These are phyloP conservation scores for Mallateleia sp. DNA, from an alignment of 2,888 invertebrate species.

Conservation along the genomic window DNA sequence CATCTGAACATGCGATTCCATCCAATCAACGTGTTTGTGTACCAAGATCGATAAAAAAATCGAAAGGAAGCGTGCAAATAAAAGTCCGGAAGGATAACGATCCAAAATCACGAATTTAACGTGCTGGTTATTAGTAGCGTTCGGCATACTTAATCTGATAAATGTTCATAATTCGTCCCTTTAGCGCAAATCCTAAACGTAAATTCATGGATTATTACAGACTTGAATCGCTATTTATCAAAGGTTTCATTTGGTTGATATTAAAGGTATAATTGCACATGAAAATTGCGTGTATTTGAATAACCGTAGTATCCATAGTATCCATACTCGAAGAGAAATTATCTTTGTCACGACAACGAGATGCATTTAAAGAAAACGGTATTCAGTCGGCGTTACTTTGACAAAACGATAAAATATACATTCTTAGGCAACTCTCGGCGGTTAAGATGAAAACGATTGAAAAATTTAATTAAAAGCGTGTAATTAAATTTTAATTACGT, in stretches of 20 bases:
- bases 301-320: neutral
- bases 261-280: conserved; percentile 8
- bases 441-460: too few species aligned
- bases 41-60: conserved; percentile 7
- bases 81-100: neutral
- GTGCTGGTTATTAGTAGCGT: neutral
- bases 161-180: neutral
- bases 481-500: too few species aligned
- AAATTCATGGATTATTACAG: conserved; percentile 6
- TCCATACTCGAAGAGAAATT: neutral
- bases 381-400: neutral
- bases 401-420: neutral
- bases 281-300: conserved; percentile 11
- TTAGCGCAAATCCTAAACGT: neutral
- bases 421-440: too few species aligned
- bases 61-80: neutral
- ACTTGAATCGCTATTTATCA: conserved; percentile 18
- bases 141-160: neutral
- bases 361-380: neutral
- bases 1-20: conserved; percentile 17
- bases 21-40: conserved; percentile 54
- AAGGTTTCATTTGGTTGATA: conserved; percentile 20
- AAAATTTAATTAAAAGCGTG: too few species aligned
- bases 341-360: conserved; percentile 1
- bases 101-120: neutral